A percentile compares a stretch with the other conserved stretches of the same genome.
Conservation (phyloP, 53 echinoderm and acorn worm genomes). For the Stichopus horrens region DNA sequence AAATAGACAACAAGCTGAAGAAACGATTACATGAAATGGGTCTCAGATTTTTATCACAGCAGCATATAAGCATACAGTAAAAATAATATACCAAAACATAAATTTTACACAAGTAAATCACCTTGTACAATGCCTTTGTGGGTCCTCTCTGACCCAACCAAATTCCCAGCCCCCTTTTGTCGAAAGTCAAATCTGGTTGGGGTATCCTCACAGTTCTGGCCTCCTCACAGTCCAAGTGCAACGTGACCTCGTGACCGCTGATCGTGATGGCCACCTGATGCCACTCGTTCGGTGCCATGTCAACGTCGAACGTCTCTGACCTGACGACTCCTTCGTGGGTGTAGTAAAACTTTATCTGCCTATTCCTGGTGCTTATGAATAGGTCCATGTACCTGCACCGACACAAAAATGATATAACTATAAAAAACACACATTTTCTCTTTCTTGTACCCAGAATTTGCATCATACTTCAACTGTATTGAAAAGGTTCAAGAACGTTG, state of each 20-base stretch:
- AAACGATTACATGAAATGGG: too few relatives aligned
- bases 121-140: conserved; percentile 80
- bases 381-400: conserved; percentile 82
- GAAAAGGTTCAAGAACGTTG: too few relatives aligned
- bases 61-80: too few relatives aligned
- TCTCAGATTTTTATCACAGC: too few relatives aligned
- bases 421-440: too few relatives aligned
- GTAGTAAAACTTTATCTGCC: conserved; percentile 87
- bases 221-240: conserved; percentile 78
- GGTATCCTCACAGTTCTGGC: conserved; percentile 67
- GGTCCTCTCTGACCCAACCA: conserved; percentile 88
- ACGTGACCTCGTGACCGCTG: conserved; percentile 81
- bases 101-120: conserved; percentile 20
- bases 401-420: neutral
- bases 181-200: conserved; percentile 73
- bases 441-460: too few relatives aligned
- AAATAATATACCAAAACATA: too few relatives aligned
- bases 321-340: conserved; percentile 66
- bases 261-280: conserved; percentile 74
- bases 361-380: conserved; percentile 75
- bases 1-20: too few relatives aligned
- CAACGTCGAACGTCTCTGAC: conserved; percentile 58
- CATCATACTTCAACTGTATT: too few relatives aligned
- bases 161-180: conserved; percentile 58
- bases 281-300: conserved; percentile 63